Base-by-base conservation (phyloP, 2,888 invertebrate genomes). In the Cephalotes varians region DNA sequence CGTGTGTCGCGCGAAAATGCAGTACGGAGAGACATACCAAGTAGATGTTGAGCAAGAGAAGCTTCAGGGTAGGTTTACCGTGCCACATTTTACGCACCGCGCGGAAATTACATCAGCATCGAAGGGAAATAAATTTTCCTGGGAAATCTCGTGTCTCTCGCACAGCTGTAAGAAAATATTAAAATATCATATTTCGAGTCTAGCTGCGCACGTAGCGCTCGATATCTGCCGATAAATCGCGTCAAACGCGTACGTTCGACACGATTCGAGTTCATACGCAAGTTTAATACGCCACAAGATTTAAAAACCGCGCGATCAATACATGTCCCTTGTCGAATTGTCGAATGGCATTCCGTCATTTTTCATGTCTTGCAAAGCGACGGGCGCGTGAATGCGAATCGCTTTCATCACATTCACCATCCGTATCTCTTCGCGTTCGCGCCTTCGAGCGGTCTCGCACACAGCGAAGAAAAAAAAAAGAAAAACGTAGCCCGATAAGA, bases 301-400 rank as follows among this genome's bases (percentile, higher is more conserved):
- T 56, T 18, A 31, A 54, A 65, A 54, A 40, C 7, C 21, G 21
- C 21, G 40, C 67, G 67, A 81, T 74, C 64, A 65, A 47, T 65
- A 56, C 28, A 15, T 2, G 64, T 44, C 34, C 5, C n/a, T 1
- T 21, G 34, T 60, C 74, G 47, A 51, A 62, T 82, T 62, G 62
- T 62, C 62, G 51, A 82, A 25, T 44, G 34, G 69, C 51, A n/a
- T 21, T 10, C n/a, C 54, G 79, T 80, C 69, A 79, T 82, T 82
- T 80, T 82, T 82, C 69, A 79, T 40, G 34, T 60, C 44, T 44
- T 28, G 15, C 51, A 28, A 44, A 69, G 44, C 47, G 67, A 76
- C 37, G 21, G 51, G 21, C 67, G n/a, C 80, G n/a, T 40, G 69
- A 82, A 69, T 80, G 44, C 25, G 71, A 79, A 80, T 79, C 79